A percentile compares a stretch with the other conserved stretches of the same genome.
Conservation (phyloP, 2,888 invertebrate species). For the Andricus quercusramuli region DNA sequence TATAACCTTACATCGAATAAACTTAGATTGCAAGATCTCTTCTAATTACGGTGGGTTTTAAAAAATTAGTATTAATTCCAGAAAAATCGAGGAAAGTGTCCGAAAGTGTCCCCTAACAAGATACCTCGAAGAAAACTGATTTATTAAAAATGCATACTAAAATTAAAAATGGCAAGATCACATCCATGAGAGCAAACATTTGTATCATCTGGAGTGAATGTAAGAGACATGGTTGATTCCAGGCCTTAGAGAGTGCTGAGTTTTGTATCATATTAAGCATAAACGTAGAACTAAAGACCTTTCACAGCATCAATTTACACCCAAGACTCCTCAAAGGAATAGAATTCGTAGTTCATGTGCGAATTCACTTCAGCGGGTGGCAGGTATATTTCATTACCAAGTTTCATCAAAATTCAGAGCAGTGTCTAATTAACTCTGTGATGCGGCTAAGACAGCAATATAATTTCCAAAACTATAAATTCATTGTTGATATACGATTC, state of each 20-base stretch:
- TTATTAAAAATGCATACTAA: not conserved
- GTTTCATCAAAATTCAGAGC: conserved; percentile 34
- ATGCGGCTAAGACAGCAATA: not conserved
- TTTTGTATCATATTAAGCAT: conserved; percentile 23
- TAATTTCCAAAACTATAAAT: conserved; percentile 6
- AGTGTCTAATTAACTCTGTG: conserved; percentile 13
- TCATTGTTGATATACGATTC: not conserved
- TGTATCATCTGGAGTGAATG: not conserved
- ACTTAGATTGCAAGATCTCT: too few species aligned
- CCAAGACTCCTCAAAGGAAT: conserved; percentile 33
- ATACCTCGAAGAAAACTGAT: too few species aligned
- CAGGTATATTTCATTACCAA: conserved; percentile 35
- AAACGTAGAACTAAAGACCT: conserved; percentile 34
- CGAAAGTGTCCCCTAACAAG: too few species aligned
- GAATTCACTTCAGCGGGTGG: conserved; percentile 15
- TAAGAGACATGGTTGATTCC: not conserved
- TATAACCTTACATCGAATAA: too few species aligned
- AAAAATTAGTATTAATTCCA: too few species aligned
- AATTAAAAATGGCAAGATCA: not conserved
- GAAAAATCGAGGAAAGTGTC: too few species aligned
- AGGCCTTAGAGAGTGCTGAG: not conserved
- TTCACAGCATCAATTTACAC: conserved; percentile 30
- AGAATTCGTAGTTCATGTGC: conserved; percentile 29
- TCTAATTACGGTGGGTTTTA: too few species aligned
- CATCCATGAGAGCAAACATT: not conserved